These are phyloP conservation scores for Phoxinus phoxinus DNA, from an alignment of 2,113 vertebrate species.

Conservation along the genomic window DNA sequence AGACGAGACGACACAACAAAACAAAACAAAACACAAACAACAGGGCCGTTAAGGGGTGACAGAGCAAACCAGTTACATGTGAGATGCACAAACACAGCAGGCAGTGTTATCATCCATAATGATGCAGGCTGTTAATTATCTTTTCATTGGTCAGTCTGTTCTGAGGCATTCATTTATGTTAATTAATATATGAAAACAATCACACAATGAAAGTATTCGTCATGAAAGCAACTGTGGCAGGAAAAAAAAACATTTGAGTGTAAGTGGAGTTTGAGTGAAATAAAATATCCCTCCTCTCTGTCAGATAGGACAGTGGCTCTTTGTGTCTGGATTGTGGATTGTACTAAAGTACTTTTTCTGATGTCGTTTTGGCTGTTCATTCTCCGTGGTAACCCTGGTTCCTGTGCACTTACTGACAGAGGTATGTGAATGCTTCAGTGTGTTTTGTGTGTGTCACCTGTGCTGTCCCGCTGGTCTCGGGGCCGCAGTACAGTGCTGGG, in stretches of 20 bases:
- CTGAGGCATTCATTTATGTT: background rate
- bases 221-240: background rate
- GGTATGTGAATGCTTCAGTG: background rate
- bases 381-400: background rate
- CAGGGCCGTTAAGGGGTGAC: constrained; percentile 15
- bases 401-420: background rate
- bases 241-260: background rate
- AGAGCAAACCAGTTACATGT: constrained; percentile 47
- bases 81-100: constrained; percentile 58
- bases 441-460: constrained; percentile 73
- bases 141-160: constrained; percentile 27
- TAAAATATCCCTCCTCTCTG: background rate
- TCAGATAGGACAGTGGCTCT: constrained; percentile 35
- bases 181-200: constrained; percentile 4
- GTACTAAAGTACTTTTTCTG: constrained; percentile 28
- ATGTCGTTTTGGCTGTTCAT: constrained; percentile 6
- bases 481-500: constrained; percentile 81
- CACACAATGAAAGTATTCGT: background rate
- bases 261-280: constrained; percentile 12
- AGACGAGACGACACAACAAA: too few relatives aligned
- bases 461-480: constrained; percentile 79
- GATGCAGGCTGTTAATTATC: constrained; percentile 55
- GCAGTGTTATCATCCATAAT: constrained; percentile 67
- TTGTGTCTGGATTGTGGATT: constrained; percentile 25
- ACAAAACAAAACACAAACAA: constrained; percentile 53